Evolutionary conservation across 2,888 invertebrate species (phyloP).

Genomic region (Muscina levida): DNA sequence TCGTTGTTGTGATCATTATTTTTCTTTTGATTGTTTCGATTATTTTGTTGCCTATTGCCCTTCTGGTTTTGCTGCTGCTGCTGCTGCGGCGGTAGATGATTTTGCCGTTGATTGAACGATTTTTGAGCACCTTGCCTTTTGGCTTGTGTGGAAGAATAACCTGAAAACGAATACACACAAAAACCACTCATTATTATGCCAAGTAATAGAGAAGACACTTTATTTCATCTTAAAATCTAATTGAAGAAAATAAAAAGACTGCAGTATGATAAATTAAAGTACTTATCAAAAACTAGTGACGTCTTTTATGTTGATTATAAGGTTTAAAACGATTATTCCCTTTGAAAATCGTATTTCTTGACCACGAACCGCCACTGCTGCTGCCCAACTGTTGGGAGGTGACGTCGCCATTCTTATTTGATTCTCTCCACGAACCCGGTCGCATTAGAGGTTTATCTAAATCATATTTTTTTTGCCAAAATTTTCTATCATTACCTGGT

Average conservation of each 20-base stretch:
- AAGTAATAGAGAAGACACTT: background rate
- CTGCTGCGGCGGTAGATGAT: constrained; percentile 18
- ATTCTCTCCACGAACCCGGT: constrained; percentile 55
- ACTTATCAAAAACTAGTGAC: constrained; percentile 67
- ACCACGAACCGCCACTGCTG: background rate
- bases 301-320: constrained; percentile 71
- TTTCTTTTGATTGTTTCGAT: constrained; percentile 69
- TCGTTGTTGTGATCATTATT: constrained; percentile 72
- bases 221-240: constrained; percentile 20
- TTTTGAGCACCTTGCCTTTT: constrained; percentile 58
- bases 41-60: constrained; percentile 58
- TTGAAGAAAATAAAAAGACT: background rate
- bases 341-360: constrained; percentile 63
- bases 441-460: constrained; percentile 74
- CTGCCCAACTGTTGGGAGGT: background rate
- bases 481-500: constrained; percentile 77
- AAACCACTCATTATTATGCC: constrained; percentile 4
- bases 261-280: background rate
- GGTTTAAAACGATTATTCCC: constrained; percentile 73
- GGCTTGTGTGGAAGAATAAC: constrained; percentile 60
- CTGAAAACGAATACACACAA: constrained; percentile 53
- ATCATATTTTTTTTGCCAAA: constrained; percentile 75
- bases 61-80: constrained; percentile 37
- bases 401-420: constrained; percentile 10
- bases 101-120: constrained; percentile 40